phyloP scores from a whole-genome alignment of 2,113 vertebrate species.

The Peromyscus leucopus region DNA sequence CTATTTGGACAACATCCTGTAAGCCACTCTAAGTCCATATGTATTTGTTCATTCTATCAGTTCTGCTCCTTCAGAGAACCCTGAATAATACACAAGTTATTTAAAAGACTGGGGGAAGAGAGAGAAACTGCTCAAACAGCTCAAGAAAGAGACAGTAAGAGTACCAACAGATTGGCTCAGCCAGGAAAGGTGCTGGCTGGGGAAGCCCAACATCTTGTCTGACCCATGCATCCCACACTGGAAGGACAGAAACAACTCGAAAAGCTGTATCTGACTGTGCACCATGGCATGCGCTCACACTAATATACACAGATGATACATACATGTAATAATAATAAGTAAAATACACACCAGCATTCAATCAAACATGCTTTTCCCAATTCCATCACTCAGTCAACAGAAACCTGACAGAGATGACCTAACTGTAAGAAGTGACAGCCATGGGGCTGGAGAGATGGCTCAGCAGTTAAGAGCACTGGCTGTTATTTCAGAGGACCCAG shows the following conservation, averaged over 20 bases:
- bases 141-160: neutral
- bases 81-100: neutral
- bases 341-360: neutral
- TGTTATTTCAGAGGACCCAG: too few species aligned
- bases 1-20: neutral
- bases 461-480: too few species aligned
- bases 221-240: neutral
- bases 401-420: neutral
- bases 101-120: neutral
- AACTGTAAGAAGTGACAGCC: neutral
- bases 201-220: neutral
- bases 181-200: neutral
- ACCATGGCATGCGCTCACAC: neutral
- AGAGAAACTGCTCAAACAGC: neutral
- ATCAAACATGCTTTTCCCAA: neutral
- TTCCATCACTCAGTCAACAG: too few species aligned
- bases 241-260: neutral
- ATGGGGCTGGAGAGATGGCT: too few species aligned
- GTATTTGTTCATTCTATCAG: neutral
- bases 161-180: neutral
- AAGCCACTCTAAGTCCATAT: neutral
- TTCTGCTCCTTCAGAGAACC: neutral
- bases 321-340: neutral
- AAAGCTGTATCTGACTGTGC: neutral
- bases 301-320: neutral